Base-by-base conservation (phyloP, 1,140 invertebrate genomes). In the Drosophila serrata region DNA sequence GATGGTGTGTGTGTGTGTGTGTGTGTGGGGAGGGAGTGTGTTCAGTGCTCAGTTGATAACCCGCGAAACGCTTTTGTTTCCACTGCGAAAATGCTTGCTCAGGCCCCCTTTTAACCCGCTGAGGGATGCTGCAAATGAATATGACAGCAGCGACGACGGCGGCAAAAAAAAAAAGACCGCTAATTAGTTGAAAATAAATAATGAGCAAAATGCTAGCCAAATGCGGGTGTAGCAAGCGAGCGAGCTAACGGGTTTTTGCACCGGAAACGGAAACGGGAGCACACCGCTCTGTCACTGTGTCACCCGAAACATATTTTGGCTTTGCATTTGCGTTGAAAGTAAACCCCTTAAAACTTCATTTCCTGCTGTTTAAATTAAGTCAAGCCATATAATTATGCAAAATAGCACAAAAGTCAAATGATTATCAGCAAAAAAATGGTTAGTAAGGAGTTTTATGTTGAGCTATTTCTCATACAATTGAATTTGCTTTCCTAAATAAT, bases 151-250 rank as follows among this genome's bases (percentile, higher is more conserved):
- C 35, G 27, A 43, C 31, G 24, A 31, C 62, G 69, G 80, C 57
- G n/a, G n/a, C n/a, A n/a, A n/a, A n/a, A n/a, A n/a, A n/a, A n/a
- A n/a, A 77, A 86, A 80, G 77, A 76, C 82, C 84, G 84, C 84
- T 88, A 87, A 87, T 87, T 87, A 88, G 82, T 73, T 87, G 79
- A 87, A 87, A 87, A 87, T 87, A 88, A 88, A 87, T 88, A 88
- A 88, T 77, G 76, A 87, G 75, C 63, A 60, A 73, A 63, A 46
- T 72, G 68, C 79, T 61, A n/a, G 63, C 61, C 67, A 62, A 79
- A 63, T 72, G 82, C 61, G 68, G 67, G 69, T 43, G 11, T 56
- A 19, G 4, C 9, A 27, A 55, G 24, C 4, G 9, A 29, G 24
- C 3, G 22, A 11, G 22, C 11, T 0, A 48, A 5, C 15, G 49